These are phyloP conservation scores for Athetis lepigone DNA, from an alignment of 2,888 invertebrate species.

Conservation along the genomic window DNA sequence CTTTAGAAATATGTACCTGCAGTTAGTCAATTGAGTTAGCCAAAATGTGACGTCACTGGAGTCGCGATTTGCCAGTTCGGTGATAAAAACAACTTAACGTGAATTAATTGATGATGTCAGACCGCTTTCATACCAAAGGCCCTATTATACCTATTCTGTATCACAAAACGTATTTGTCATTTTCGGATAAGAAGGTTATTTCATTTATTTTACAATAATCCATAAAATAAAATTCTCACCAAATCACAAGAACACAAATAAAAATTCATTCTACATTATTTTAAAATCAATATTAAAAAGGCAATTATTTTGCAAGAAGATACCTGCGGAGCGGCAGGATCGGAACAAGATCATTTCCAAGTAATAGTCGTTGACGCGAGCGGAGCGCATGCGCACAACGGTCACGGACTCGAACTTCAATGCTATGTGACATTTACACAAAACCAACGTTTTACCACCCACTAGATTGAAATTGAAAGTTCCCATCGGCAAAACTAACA, in stretches of 20 bases:
- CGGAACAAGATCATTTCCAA: conserved; percentile 70
- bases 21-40: too few relatives aligned
- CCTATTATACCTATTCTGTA: too few relatives aligned
- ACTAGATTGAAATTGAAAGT: conserved; percentile 63
- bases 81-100: too few relatives aligned
- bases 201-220: too few relatives aligned
- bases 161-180: too few relatives aligned
- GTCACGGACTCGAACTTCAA: conserved; percentile 81
- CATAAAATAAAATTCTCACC: too few relatives aligned
- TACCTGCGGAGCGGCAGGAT: conserved; percentile 52
- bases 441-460: conserved; percentile 65
- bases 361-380: conserved; percentile 72
- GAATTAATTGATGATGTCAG: too few relatives aligned
- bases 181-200: too few relatives aligned
- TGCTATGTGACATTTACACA: conserved; percentile 75
- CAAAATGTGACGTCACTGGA: too few relatives aligned
- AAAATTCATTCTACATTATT: conserved; percentile 35
- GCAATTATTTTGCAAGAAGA: conserved; percentile 55
- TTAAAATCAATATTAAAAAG: conserved; percentile 38
- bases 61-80: too few relatives aligned
- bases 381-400: conserved; percentile 70
- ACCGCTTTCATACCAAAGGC: too few relatives aligned
- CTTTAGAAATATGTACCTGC: too few relatives aligned
- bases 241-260: conserved; percentile 8
- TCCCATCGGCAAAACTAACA: conserved; percentile 49